Evolutionary conservation across 2,113 vertebrate genomes (phyloP), one percentile per base, ranked within the genome.

Genomic region (Furnarius figulus): DNA sequence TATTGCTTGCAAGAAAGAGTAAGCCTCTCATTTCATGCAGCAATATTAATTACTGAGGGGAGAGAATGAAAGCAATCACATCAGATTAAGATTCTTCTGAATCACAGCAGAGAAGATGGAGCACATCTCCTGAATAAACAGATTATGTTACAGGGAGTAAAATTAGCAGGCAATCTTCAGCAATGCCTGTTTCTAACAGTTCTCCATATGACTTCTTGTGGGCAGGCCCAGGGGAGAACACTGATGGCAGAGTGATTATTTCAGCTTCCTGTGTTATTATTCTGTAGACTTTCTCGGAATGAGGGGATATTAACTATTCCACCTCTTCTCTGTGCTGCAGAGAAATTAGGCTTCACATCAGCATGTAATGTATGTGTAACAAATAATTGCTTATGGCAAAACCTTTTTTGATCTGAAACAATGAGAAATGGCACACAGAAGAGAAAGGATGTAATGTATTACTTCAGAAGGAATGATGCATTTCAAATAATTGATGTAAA

Each of bases 191-290:
- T 40, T 90, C 49, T 68, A 93, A 87, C 76, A 85, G 46, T 63
- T 80, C 65, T 85, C 77, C 35, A n/a, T 49, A 55, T 87, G 71
- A 90, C 81, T 95, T 96, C 96, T 91, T 94, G 68, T 96, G 83
- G 74, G 76, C 83, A 97, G 74, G 94, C 81, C 58, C 95, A 88
- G 90, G 87, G 70, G 65, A 94, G 81, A 96, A 79, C 83, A 90
- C 93, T 79, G 85, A 92, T 86, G 97, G 77, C 92, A 93, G 72
- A 89, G 87, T 90, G 83, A 96, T 97, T 97, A 97, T 95, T 97
- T 92, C 82, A 89, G 77, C 65, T 88, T 93, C 70, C 79, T 24
- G 2, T 93, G 52, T 77, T 89, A 87, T 73, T 68, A 79, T 66
- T 49, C 73, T 17, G 40, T 67, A 95, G 83, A 20, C 65, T 74